Base-by-base conservation (phyloP, 2,888 invertebrate species). In the Dorcus hopei region DNA sequence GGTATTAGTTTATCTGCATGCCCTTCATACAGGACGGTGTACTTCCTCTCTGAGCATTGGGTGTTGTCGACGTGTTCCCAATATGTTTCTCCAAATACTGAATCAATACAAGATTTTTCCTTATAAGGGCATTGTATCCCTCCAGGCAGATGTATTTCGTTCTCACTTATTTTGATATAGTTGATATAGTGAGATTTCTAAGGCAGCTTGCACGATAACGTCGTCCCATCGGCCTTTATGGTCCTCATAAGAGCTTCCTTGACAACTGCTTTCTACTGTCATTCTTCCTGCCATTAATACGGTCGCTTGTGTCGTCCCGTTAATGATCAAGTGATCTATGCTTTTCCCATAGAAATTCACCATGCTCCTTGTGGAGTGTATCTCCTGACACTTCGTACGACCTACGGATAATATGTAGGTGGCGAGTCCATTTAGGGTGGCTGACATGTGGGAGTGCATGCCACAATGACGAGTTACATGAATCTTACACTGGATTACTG, bases 61-160 rank as follows among this genome's bases (percentile, higher is more conserved):
- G n/a, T n/a, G n/a, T n/a, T n/a, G n/a, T n/a, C n/a, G n/a, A n/a
- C n/a, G n/a, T n/a, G n/a, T 14, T 51, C 43, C 51, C 45, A 57
- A 41, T 26, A 51, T 2, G 51, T 41, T 11, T 57, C 41, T 6
- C 57, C 57, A n/a, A 41, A 39, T 9, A 57, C 38, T 9, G 57
- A 42, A 38, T 57, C 57, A 6, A 50, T 38, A 6, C 57, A 57
- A 6, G 49, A 40, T 11, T 38, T 51, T 42, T 57, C 57, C 8
- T 16, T 42, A n/a, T 43, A 51, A 3, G 50, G 42, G n/a, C 57
- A 57, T 11, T 53, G 33, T 9, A 54, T 9, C 9, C 53, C 43
- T 39, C 57, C 57, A 2, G 49, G 43, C 9, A 57, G 45, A 3
- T 42, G 38, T 7, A 57, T 57, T 42, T 52, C 14, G 16, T 57